A percentile compares a stretch with the other conserved stretches of the same genome.
phyloP scores from a whole-genome alignment of 2,797 vertebrate genomes.

The Bradypodion ventrale region DNA sequence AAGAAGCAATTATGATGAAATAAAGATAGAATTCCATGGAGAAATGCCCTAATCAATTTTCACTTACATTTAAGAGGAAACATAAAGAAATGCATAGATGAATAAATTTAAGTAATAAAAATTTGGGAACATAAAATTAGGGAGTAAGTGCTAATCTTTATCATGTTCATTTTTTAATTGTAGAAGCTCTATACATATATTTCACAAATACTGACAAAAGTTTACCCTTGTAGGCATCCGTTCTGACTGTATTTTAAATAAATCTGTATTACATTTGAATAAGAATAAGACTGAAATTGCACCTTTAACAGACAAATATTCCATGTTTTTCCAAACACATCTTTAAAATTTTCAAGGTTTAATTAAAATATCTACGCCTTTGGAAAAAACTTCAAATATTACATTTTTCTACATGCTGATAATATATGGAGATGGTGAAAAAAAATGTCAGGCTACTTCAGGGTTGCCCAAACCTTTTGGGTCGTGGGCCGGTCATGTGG shows the following conservation, averaged over 20 bases:
- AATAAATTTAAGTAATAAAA: conserved; percentile 76
- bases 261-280: not conserved
- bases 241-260: not conserved
- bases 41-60: conserved; percentile 78
- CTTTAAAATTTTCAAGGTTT: not conserved
- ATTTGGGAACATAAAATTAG: conserved; percentile 60
- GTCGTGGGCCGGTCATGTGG: too few relatives aligned
- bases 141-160: conserved; percentile 76
- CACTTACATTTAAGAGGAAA: conserved; percentile 79
- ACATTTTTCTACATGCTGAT: not conserved
- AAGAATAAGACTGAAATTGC: not conserved
- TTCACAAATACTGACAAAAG: conserved; percentile 66
- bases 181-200: conserved; percentile 66
- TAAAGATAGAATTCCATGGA: conserved; percentile 82
- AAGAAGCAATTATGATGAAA: conserved; percentile 82
- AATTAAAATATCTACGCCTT: not conserved
- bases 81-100: conserved; percentile 75
- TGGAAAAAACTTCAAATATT: not conserved
- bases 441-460: too few relatives aligned
- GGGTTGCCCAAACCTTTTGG: too few relatives aligned
- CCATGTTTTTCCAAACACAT: accelerated
- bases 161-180: conserved; percentile 60
- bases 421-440: not conserved
- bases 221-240: conserved; percentile 25
- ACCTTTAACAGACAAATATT: conserved; percentile 35